A percentile compares a stretch with the other conserved stretches of the same genome.
Evolutionary conservation across 2,797 vertebrate genomes (phyloP).

Genomic region (Alauda arvensis): DNA sequence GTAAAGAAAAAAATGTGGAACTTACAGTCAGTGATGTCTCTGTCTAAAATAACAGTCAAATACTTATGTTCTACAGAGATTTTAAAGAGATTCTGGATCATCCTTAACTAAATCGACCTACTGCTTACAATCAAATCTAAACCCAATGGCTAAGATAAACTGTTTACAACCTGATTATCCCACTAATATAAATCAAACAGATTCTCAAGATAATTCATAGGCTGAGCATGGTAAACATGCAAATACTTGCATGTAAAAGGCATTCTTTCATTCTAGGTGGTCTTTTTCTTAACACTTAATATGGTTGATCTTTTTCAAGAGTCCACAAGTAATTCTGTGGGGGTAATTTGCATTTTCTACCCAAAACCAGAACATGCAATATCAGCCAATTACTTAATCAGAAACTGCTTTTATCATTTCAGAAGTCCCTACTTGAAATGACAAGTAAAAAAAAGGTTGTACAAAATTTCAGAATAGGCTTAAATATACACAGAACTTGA

Average conservation of each 20-base stretch:
- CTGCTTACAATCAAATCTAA: neutral
- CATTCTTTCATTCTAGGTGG: neutral
- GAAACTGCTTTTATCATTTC: neutral
- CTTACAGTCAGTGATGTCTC: neutral
- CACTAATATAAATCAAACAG: neutral
- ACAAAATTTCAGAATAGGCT: neutral
- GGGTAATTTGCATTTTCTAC: neutral
- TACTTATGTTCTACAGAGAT: neutral
- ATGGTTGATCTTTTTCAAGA: neutral
- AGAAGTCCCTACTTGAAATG: neutral
- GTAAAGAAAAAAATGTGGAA: neutral
- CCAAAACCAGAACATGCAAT: neutral
- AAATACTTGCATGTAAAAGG: neutral
- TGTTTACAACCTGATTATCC: neutral
- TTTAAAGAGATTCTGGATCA: neutral
- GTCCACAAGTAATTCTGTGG: neutral
- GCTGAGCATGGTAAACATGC: neutral
- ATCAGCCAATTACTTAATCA: neutral
- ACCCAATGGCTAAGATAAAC: neutral
- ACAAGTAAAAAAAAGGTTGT: neutral
- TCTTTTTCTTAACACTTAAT: neutral
- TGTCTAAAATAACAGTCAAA: neutral
- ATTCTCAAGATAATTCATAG: neutral
- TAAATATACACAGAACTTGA: neutral
- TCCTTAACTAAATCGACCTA: neutral